Conservation (phyloP, 2,113 vertebrate genomes). For the Mesocricetus auratus region DNA sequence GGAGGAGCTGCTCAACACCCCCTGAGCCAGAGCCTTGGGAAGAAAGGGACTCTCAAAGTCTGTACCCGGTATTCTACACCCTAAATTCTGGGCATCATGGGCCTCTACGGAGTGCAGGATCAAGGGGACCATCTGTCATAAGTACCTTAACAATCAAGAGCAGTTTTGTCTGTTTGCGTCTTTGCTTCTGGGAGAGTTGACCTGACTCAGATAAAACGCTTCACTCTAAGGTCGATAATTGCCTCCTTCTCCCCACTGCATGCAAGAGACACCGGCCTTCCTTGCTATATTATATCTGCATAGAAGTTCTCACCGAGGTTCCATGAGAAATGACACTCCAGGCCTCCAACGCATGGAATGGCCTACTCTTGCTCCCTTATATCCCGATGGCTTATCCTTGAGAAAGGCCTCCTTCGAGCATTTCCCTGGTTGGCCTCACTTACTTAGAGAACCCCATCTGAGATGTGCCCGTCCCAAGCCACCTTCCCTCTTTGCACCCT, state of each 20-base stretch:
- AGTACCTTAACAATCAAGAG: background rate
- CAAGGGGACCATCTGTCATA: background rate
- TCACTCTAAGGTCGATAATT: background rate
- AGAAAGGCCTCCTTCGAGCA: background rate
- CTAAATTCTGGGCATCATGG: background rate
- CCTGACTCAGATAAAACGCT: background rate
- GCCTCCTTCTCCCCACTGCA: too few relatives aligned
- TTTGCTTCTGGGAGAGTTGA: constrained; percentile 16
- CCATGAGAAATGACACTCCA: background rate
- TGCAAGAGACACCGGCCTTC: background rate
- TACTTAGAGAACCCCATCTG: background rate
- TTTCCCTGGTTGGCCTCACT: background rate
- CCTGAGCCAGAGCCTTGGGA: background rate
- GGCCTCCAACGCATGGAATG: accelerated
- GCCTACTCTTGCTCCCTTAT: background rate
- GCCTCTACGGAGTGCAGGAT: background rate
- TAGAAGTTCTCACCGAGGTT: background rate
- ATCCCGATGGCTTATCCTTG: background rate
- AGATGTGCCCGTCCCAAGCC: background rate
- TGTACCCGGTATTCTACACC: background rate
- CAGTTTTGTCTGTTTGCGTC: background rate
- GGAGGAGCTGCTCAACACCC: background rate
- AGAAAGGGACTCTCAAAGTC: background rate
- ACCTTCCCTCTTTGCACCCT: background rate
- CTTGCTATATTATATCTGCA: background rate